Evolutionary conservation across 2,888 invertebrate genomes (phyloP), one percentile per base, ranked within the genome.

Genomic region (Ctena decussata): DNA sequence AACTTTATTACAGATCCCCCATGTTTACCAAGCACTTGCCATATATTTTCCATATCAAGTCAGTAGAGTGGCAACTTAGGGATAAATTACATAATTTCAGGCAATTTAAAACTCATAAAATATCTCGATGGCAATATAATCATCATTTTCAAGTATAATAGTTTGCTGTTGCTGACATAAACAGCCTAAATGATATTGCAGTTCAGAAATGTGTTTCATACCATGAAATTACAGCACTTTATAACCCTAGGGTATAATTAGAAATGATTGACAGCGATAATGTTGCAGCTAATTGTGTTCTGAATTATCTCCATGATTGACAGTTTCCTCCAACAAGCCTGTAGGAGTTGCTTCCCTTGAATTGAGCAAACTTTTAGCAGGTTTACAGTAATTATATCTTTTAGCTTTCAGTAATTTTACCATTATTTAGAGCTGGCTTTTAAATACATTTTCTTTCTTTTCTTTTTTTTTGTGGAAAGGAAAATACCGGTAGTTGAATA

Each of bases 21-120:
- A 15, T 53, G 53, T 53, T 53, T 53, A 21, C 21, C 8, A 24
- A 60, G 60, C 27, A 60, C 60, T 60, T 27, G 60, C 21, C 60
- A 60, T 60, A 30, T 60, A 60, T 27, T 60, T 60, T 11, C 18
- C 21, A 53, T 21, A n/a, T 53, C n/a, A n/a, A n/a, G 21, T 5
- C 21, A 53, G 8, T 53, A 11, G 21, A 53, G 53, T 53, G 53
- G 53, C 53, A n/a, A n/a, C 8, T 5, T 11, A 8, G 35, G 65
- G 18, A 18, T 65, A 65, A 65, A 76, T 76, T 76, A 76, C 41
- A 65, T 41, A 76, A 76, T 76, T 60, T 60, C 21, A 35, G 57
- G 76, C 41, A 57, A 60, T 76, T 60, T 57, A 65, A 76, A 76
- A 76, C 27, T 39, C 60, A 76, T 76, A 76, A 76, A 57, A 75